Base-by-base conservation (phyloP, 2,113 vertebrate species). In the Telmatochromis brachygnathus region DNA sequence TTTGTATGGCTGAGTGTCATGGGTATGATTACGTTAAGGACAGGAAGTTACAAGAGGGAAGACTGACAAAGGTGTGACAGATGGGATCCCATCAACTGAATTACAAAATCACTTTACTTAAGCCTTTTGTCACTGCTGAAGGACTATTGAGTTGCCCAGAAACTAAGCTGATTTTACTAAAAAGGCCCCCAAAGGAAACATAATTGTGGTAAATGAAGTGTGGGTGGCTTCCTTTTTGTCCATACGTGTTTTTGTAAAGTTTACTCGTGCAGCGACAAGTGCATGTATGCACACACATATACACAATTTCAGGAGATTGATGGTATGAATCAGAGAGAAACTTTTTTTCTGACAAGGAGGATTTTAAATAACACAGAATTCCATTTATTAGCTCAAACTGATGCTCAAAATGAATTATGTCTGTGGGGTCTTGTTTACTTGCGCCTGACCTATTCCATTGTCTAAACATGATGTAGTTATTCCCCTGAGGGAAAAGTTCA, bases 111-210 rank as follows among this genome's bases (percentile, higher is more conserved):
- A 55, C 88, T 92, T 92, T 83, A 87, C 70, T 91, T 70, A 86
- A 70, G 84, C 14, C 89, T 56, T 89, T 94, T 94, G 92, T 95
- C 4, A 2, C 21, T 37, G 23, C 37, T 79, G 21, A 81, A 89
- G 73, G 39, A 14, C 58, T 21, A 90, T 91, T 91, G 89, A 94
- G 90, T 85, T 23, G 17, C 54, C 62, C 65, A 90, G 75, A 93
- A 94, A 88, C 90, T 92, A 68, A 73, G 26, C 83, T 93, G 93
- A 93, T 95, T 95, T 92, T 55, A 77, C 85, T 79, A 26, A 79
- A 89, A 86, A 56, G 58, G 55, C 62, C 49, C 37, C 33, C 54
- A 7, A 79, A 80, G 82, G 58, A 83, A 84, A 45, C 84, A 94
- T 70, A 94, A 94, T 91, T 81, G 15, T 37, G 10, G 81, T 93